Evolutionary conservation across 2,113 vertebrate species (phyloP).

Genomic region (Pampusana beccarii): DNA sequence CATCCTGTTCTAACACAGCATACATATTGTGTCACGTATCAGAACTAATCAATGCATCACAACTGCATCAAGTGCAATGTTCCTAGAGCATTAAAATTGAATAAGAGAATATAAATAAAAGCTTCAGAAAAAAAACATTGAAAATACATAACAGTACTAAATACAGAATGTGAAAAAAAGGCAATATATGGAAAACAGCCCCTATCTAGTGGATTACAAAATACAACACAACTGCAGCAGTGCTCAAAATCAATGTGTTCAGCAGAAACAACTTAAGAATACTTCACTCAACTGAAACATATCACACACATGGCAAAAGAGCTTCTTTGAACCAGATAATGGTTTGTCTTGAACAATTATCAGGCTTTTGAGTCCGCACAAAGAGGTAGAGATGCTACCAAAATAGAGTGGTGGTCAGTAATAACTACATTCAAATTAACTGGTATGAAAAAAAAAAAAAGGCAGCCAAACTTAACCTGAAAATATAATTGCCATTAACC

Average conservation of each 20-base stretch:
- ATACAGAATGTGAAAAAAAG: background rate
- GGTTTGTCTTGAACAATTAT: background rate
- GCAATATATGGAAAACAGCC: background rate
- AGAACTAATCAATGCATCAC: background rate
- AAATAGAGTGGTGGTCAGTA: background rate
- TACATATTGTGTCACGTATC: background rate
- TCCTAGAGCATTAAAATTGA: background rate
- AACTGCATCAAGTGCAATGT: background rate
- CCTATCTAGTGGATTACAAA: background rate
- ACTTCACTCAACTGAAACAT: background rate
- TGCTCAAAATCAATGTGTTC: background rate
- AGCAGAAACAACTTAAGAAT: background rate
- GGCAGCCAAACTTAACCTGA: background rate
- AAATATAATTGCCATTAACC: background rate
- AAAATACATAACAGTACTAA: background rate
- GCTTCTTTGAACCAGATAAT: background rate
- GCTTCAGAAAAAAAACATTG: background rate
- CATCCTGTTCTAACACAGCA: background rate
- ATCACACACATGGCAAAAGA: background rate
- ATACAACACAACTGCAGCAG: background rate
- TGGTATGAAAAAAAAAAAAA: background rate
- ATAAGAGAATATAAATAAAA: background rate
- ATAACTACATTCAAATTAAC: background rate
- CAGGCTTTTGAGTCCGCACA: background rate
- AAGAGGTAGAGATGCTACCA: background rate